These are phyloP conservation scores for Beroe ovata DNA, from an alignment of 37 sponge, comb jelly and placozoan genomes.

Conservation along the genomic window DNA sequence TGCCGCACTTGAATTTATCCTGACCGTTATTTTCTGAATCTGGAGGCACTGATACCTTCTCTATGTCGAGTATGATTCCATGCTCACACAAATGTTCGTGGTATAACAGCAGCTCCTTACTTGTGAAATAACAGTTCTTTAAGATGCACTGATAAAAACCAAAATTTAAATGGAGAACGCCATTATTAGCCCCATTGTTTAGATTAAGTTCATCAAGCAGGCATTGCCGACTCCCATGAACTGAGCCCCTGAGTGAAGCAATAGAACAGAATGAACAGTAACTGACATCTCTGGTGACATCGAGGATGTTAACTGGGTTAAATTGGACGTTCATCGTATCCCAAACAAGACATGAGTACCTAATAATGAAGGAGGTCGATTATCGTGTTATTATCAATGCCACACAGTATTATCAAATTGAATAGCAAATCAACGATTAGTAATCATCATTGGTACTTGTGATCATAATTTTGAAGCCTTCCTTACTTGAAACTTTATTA, in stretches of 20 bases:
- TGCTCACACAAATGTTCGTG: background rate
- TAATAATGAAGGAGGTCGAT: no score
- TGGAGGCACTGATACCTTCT: no score
- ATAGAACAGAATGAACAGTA: background rate
- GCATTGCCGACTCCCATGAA: background rate
- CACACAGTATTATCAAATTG: no score
- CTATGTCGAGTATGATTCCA: background rate
- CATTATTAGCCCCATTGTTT: background rate
- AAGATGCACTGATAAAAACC: slow-evolving; percentile 4
- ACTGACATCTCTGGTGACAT: background rate
- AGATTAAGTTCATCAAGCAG: background rate
- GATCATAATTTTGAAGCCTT: no score
- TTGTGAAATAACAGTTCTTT: background rate
- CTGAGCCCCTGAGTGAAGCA: background rate
- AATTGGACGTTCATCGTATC: background rate
- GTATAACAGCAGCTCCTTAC: background rate
- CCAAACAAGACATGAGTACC: no score
- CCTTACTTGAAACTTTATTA: no score
- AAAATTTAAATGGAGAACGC: background rate
- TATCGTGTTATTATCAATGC: no score
- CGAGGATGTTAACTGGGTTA: background rate
- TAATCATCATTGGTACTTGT: no score
- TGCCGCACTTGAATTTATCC: no score
- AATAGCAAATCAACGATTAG: no score
- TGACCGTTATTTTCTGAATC: no score